Evolutionary conservation across 2,888 invertebrate genomes (phyloP).

Genomic region (Brenthis daphne): DNA sequence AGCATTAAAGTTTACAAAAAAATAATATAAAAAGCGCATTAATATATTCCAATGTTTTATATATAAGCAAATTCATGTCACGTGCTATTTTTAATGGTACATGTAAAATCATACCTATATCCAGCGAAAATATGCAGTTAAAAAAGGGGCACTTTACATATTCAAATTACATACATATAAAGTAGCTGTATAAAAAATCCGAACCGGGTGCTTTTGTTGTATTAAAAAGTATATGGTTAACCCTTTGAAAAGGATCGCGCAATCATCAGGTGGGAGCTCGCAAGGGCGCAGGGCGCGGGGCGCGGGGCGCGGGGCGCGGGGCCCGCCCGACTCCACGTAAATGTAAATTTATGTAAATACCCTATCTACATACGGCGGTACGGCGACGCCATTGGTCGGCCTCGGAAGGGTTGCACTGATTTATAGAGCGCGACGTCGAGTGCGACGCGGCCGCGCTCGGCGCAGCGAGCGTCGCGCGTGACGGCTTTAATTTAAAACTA

Average conservation of each 20-base stretch:
- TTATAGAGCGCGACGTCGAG: constrained; percentile 52
- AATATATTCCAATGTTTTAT: too few species aligned
- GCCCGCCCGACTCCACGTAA: constrained; percentile 35
- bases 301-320: constrained; percentile 22
- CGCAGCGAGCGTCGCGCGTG: constrained; percentile 9
- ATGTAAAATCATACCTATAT: neutral
- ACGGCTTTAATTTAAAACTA: constrained; percentile 67
- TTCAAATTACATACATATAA: constrained; percentile 26
- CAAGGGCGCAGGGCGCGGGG: constrained; percentile 21
- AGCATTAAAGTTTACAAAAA: too few species aligned
- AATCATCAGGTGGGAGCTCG: constrained; percentile 35
- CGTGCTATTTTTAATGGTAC: too few species aligned
- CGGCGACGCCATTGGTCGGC: constrained; percentile 57
- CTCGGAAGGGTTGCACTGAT: constrained; percentile 47
- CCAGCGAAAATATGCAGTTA: neutral
- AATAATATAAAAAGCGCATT: too few species aligned
- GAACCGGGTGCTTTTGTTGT: constrained; percentile 21
- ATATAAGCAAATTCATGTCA: too few species aligned
- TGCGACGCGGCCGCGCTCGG: constrained; percentile 40
- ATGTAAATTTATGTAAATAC: constrained; percentile 69
- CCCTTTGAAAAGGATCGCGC: constrained; percentile 39
- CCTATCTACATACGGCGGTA: constrained; percentile 45
- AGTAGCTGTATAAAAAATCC: constrained; percentile 16
- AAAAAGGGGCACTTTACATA: constrained; percentile 29
- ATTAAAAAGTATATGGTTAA: constrained; percentile 31